phyloP scores from a whole-genome alignment of 1,140 invertebrate genomes.

The Camponotus floridanus region DNA sequence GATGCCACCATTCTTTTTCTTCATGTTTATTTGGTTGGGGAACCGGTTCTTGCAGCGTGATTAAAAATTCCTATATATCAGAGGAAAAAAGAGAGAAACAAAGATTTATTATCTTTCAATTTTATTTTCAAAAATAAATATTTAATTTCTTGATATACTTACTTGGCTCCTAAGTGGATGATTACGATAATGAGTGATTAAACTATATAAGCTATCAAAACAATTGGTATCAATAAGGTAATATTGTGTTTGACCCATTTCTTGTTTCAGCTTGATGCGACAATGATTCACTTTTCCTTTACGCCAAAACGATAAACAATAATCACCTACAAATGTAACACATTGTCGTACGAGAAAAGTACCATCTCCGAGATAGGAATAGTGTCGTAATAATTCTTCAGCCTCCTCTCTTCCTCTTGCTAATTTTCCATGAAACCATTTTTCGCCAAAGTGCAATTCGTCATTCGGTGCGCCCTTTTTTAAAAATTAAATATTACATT shows the following conservation, averaged over 20 bases:
- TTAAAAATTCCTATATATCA: conserved; percentile 91
- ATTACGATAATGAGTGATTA: conserved; percentile 96
- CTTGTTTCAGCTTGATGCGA: conserved; percentile 95
- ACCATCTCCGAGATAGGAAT: conserved; percentile 96
- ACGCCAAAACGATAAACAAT: conserved; percentile 97
- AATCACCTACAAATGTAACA: conserved; percentile 98
- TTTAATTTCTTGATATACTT: conserved; percentile 58
- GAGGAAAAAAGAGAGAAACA: neutral
- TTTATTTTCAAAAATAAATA: conserved; percentile 13
- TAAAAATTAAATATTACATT: neutral
- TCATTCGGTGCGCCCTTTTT: conserved; percentile 86
- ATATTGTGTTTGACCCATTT: conserved; percentile 95
- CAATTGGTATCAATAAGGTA: conserved; percentile 95
- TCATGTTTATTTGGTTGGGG: conserved; percentile 98
- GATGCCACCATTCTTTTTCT: conserved; percentile 97
- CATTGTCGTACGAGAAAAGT: conserved; percentile 98
- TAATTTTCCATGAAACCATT: conserved; percentile 98
- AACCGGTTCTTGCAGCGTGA: conserved; percentile 95
- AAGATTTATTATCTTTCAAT: conserved; percentile 20
- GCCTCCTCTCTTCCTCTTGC: conserved; percentile 92
- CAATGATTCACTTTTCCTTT: conserved; percentile 97
- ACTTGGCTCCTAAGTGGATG: conserved; percentile 94
- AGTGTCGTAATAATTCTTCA: conserved; percentile 91
- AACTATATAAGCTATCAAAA: conserved; percentile 97
- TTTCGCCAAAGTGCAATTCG: conserved; percentile 97